A percentile compares a stretch with the other conserved stretches of the same genome.
These are phyloP conservation scores for Lepilemur ruficaudatus DNA, from an alignment of 2,797 vertebrate species.

Conservation along the genomic window DNA sequence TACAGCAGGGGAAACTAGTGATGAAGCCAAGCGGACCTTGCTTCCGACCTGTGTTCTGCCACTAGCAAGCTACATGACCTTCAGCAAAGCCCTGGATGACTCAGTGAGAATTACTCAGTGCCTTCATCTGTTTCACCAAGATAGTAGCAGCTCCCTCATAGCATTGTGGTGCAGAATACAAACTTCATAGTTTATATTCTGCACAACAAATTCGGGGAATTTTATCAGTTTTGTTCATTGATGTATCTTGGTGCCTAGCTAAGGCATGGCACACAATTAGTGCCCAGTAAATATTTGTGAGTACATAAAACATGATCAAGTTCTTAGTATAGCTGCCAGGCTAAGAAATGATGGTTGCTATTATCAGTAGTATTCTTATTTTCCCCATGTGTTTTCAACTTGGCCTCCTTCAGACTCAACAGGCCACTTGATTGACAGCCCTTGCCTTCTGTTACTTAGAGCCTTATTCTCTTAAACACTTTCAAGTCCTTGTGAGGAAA, in stretches of 20 bases:
- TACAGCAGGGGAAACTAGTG: not conserved
- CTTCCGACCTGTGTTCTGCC: not conserved
- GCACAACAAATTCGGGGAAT: not conserved
- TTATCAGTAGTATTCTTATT: not conserved
- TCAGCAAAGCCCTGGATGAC: not conserved
- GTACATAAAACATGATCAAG: not conserved
- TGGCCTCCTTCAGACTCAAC: not conserved
- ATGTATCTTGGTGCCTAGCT: not conserved
- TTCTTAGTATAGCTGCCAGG: not conserved
- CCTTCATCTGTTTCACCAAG: not conserved
- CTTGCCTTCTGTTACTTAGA: not conserved
- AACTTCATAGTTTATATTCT: not conserved
- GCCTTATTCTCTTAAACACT: conserved; percentile 45
- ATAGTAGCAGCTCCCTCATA: not conserved
- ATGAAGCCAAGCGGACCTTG: not conserved
- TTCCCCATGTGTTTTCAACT: conserved; percentile 33
- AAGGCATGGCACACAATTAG: not conserved
- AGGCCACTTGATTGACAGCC: not conserved
- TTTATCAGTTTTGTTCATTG: not conserved
- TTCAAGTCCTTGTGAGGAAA: conserved; percentile 44
- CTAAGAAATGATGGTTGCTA: not conserved
- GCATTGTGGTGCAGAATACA: not conserved
- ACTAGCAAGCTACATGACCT: not conserved
- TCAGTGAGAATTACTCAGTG: too few relatives aligned
- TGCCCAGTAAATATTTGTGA: not conserved